Evolutionary conservation across 2,113 vertebrate genomes (phyloP).

Genomic region (Lota lota): DNA sequence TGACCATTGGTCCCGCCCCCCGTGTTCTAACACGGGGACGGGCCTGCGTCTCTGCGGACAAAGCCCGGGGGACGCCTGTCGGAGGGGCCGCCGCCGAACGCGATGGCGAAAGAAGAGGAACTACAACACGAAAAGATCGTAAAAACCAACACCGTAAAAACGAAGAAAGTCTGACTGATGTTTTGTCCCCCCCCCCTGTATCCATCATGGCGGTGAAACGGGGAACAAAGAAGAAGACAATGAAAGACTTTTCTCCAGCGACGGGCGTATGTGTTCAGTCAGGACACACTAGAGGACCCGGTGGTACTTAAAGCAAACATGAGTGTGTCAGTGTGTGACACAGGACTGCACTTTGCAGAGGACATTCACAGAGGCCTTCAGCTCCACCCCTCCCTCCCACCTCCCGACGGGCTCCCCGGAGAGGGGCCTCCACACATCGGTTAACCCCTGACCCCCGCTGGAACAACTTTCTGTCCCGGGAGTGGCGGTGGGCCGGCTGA

Average conservation of each 20-base stretch:
- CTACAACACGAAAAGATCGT: too few relatives aligned
- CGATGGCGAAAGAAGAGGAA: too few relatives aligned
- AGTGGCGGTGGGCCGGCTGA: constrained; percentile 51
- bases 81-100: too few relatives aligned
- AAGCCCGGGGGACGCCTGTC: too few relatives aligned
- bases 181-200: too few relatives aligned
- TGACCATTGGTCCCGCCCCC: too few relatives aligned
- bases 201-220: too few relatives aligned
- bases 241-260: constrained; percentile 27
- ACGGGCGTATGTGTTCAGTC: constrained; percentile 19
- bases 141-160: too few relatives aligned
- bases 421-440: constrained; percentile 56
- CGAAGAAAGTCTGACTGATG: too few relatives aligned
- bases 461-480: constrained; percentile 53
- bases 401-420: constrained; percentile 57
- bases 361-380: constrained; percentile 46
- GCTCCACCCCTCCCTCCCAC: constrained; percentile 23
- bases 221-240: constrained; percentile 57
- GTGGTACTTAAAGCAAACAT: constrained; percentile 58
- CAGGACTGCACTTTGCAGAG: constrained; percentile 66
- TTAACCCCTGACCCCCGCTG: constrained; percentile 60
- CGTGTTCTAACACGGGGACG: too few relatives aligned
- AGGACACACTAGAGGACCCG: constrained; percentile 44
- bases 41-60: too few relatives aligned
- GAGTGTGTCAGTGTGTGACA: constrained; percentile 61